Evolutionary conservation across 1,140 invertebrate species (phyloP), one percentile per base, ranked within the genome.

Genomic region (Caenorhabditis inopinata): DNA sequence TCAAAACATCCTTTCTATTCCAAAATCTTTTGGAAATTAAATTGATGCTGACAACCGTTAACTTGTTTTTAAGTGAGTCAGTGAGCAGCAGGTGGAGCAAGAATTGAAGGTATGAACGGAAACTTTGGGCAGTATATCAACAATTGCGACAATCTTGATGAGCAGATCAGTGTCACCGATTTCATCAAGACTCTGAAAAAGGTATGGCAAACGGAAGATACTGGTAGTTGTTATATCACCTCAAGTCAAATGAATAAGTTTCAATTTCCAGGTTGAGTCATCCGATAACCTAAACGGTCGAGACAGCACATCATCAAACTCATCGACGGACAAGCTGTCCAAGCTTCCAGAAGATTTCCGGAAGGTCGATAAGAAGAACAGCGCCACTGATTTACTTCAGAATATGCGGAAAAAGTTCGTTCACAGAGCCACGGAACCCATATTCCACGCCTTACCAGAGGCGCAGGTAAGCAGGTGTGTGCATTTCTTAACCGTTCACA

Each of bases 111-210:
- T 18, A 68, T 68, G 58, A 68, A 68, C 32, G 58, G 58, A 12
- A 68, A 68, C n/a, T 68, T 68, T 38, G 58, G 32, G 2, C 58
- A 68, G n/a, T 68, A 68, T n/a, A 68, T 68, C 32, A 68, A 68
- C 32, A 68, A 78, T 42, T 35, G 68, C 16, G 78, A 79, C 58
- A 79, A 79, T 35, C 35, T 79, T 11, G 78, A 79, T 75, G 78
- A 79, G 25, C 78, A 79, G 25, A 42, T 79, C 18, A 79, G 78
- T 42, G 78, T 79, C 9, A 42, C 38, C 3, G 78, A 79, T 25
- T 79, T 79, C 68, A 79, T 79, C 18, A 79, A 79, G 29, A 79
- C 78, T 74, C 48, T 79, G 7, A 79, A 79, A 23, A 79, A 79
- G 46, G 78, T 74, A 74, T 32, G 7, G 23, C 38, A 74, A 74